Evolutionary conservation across 23 tunicate genomes (phyloP).

Genomic region (Trididemnum clinides): DNA sequence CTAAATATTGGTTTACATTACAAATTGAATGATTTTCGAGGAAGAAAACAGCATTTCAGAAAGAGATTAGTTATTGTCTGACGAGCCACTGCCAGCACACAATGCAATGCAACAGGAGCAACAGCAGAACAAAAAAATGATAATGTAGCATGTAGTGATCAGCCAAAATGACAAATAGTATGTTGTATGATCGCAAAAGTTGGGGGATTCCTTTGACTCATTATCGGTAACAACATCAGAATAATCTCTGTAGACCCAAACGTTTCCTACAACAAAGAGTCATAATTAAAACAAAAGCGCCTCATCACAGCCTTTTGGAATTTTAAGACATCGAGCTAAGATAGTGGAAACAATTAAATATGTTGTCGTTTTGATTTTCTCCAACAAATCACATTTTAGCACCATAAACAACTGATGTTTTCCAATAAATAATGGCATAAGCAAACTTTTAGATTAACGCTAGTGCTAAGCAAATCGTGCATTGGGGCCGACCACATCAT

Average conservation of each 20-base stretch:
- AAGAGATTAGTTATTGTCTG: neutral
- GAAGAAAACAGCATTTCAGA: too few species aligned
- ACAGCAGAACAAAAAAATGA: slow-evolving; percentile 56
- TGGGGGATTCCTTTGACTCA: neutral
- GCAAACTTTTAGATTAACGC: too few species aligned
- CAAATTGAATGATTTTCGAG: too few species aligned
- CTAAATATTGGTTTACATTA: neutral
- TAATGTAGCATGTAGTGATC: slow-evolving; percentile 60
- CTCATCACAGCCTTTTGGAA: neutral
- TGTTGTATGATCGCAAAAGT: slow-evolving; percentile 68
- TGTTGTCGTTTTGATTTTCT: too few species aligned
- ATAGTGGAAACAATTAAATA: too few species aligned
- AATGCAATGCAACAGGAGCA: slow-evolving; percentile 86
- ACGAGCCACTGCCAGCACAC: slow-evolving; percentile 35
- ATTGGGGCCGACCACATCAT: too few species aligned
- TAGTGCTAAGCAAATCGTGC: too few species aligned
- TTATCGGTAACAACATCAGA: neutral
- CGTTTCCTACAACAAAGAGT: slow-evolving; percentile 69
- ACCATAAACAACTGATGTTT: too few species aligned
- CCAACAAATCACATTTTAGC: too few species aligned
- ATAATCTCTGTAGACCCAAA: slow-evolving; percentile 73
- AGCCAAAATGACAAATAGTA: slow-evolving; percentile 77
- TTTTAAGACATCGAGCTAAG: neutral
- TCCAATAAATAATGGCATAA: too few species aligned
- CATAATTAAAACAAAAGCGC: neutral